phyloP scores from a whole-genome alignment of 2,888 invertebrate species.

The Nesidiocoris tenuis region DNA sequence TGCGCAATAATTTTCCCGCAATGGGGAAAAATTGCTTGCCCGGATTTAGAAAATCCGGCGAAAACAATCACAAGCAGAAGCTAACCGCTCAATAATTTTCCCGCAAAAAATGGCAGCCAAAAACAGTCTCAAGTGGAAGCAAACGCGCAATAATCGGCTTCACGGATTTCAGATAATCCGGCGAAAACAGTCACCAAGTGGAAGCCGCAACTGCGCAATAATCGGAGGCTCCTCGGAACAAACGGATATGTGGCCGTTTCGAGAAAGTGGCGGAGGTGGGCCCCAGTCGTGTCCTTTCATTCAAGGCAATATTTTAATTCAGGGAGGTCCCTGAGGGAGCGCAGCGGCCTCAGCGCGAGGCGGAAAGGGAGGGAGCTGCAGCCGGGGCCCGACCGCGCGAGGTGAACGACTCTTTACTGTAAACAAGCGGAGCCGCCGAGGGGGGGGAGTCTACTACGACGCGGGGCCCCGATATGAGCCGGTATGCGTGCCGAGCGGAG shows the following conservation, averaged over 20 bases:
- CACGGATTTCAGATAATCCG: too few species aligned
- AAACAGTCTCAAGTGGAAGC: too few species aligned
- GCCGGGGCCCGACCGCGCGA: conserved; percentile 14
- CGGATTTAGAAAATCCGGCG: too few species aligned
- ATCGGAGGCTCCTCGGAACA: not conserved
- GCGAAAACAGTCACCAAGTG: too few species aligned
- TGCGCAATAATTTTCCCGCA: too few species aligned
- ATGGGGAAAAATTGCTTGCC: too few species aligned
- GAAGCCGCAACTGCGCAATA: not conserved
- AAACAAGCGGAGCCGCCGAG: not conserved
- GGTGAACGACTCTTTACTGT: conserved; percentile 39
- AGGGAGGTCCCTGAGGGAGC: conserved; percentile 22
- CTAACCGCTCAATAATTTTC: too few species aligned
- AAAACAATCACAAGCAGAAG: too few species aligned
- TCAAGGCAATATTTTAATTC: conserved; percentile 35
- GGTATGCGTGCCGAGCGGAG: not conserved
- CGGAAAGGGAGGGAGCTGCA: not conserved
- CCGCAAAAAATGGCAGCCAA: too few species aligned
- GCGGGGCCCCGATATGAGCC: not conserved
- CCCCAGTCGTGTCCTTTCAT: conserved; percentile 9
- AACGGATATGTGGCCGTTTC: not conserved
- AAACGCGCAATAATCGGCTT: too few species aligned
- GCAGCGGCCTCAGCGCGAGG: not conserved
- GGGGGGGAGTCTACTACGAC: conserved; percentile 26
- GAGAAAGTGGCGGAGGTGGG: conserved; percentile 18